Conservation (phyloP, 1,140 invertebrate species). For the Drosophila pachea region DNA sequence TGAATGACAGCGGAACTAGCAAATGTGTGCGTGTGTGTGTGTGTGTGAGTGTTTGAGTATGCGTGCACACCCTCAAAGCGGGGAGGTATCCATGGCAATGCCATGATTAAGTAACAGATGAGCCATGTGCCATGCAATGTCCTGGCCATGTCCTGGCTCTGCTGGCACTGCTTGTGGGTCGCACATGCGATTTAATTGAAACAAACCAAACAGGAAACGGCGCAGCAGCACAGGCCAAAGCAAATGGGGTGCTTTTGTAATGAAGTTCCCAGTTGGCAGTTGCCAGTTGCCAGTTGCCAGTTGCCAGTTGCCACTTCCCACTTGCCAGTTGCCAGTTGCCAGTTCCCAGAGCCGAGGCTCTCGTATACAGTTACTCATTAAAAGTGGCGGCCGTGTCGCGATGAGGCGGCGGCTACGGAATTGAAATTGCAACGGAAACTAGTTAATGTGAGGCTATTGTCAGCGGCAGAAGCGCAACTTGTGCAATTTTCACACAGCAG, state of each 20-base stretch:
- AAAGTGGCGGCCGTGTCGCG: slow-evolving; percentile 34
- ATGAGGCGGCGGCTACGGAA: slow-evolving; percentile 15
- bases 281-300: slow-evolving; percentile 32
- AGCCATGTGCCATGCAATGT: slow-evolving; percentile 62
- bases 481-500: slow-evolving; percentile 74
- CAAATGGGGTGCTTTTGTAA: slow-evolving; percentile 72
- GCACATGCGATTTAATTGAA: slow-evolving; percentile 77
- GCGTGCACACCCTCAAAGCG: slow-evolving; percentile 25
- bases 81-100: slow-evolving; percentile 70
- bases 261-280: slow-evolving; percentile 65
- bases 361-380: slow-evolving; percentile 65
- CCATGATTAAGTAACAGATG: slow-evolving; percentile 74
- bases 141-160: slow-evolving; percentile 50
- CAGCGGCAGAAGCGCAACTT: slow-evolving; percentile 76
- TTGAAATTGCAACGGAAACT: slow-evolving; percentile 72
- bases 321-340: slow-evolving; percentile 26
- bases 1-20: slow-evolving; percentile 24
- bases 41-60: slow-evolving; percentile 6
- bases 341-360: slow-evolving; percentile 2
- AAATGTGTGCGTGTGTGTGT: too few relatives aligned
- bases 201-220: slow-evolving; percentile 74
- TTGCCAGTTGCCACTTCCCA: slow-evolving; percentile 29
- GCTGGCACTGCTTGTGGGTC: slow-evolving; percentile 37
- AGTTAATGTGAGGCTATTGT: slow-evolving; percentile 77
- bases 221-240: slow-evolving; percentile 10